These are phyloP conservation scores for Paedocypris sp. DNA, from an alignment of 2,113 vertebrate genomes.

Conservation along the genomic window DNA sequence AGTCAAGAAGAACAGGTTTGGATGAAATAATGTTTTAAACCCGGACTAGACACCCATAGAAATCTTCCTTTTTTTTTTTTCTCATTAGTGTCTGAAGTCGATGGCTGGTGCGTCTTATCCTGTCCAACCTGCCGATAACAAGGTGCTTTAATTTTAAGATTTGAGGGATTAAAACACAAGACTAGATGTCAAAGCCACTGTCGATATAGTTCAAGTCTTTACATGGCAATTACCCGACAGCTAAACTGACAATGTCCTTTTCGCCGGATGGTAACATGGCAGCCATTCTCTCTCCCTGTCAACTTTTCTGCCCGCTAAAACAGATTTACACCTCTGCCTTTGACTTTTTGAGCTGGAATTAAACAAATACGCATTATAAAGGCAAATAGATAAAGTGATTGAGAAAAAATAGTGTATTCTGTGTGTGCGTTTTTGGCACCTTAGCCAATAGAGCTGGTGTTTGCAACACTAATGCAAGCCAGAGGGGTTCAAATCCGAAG, in stretches of 20 bases:
- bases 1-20: too few species aligned
- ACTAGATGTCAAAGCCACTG: conserved; percentile 1
- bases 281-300: conserved; percentile 12
- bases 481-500: too few species aligned
- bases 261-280: conserved; percentile 10
- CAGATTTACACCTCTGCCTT: conserved; percentile 2
- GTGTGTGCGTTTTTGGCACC: too few species aligned
- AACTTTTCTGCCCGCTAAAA: too few species aligned
- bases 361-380: too few species aligned
- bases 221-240: conserved; percentile 7
- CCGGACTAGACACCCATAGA: too few species aligned
- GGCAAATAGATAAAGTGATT: too few species aligned
- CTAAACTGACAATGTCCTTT: neutral
- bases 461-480: too few species aligned
- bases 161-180: neutral
- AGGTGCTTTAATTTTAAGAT: neutral
- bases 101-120: neutral
- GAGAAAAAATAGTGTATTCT: too few species aligned
- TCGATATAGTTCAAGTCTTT: conserved; percentile 14
- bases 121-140: neutral
- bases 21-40: too few species aligned
- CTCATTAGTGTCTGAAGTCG: neutral
- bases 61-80: neutral
- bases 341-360: too few species aligned
- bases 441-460: too few species aligned